Conservation (phyloP, 2,113 vertebrate genomes). For the Dromas ardeola region DNA sequence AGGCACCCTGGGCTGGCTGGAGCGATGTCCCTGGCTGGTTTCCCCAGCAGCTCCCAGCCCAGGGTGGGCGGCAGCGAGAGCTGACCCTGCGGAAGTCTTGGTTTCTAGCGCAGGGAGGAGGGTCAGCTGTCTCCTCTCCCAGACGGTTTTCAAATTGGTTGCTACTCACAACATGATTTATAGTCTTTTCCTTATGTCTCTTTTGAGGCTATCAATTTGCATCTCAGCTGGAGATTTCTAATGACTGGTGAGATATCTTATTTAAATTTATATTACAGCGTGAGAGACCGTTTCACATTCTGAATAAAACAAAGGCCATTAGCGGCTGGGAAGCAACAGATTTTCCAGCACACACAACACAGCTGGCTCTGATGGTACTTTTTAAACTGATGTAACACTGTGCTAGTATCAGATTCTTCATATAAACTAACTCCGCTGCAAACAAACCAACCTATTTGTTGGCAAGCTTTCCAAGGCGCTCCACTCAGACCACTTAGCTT, state of each 20-base stretch:
- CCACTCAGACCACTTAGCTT: neutral
- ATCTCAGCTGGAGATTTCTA: slow-evolving; percentile 49
- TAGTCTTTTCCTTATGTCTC: neutral
- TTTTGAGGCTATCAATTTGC: slow-evolving; percentile 56
- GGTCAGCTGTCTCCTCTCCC: neutral
- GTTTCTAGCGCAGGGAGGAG: neutral
- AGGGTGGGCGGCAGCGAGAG: accelerated
- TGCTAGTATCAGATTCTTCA: neutral
- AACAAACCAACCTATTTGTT: neutral
- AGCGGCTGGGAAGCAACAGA: slow-evolving; percentile 36
- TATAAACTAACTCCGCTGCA: neutral
- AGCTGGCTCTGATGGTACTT: slow-evolving; percentile 4
- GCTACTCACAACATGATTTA: slow-evolving; percentile 37
- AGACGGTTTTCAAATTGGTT: neutral
- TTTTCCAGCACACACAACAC: slow-evolving; percentile 49
- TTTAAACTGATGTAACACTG: neutral
- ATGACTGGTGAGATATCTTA: slow-evolving; percentile 26
- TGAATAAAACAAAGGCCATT: slow-evolving; percentile 43
- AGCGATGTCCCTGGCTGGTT: too few species aligned
- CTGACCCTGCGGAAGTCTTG: neutral
- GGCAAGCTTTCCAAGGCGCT: neutral
- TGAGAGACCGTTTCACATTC: neutral
- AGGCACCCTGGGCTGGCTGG: neutral
- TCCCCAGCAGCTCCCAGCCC: neutral
- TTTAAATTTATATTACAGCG: slow-evolving; percentile 43